Conservation (phyloP, 2,797 vertebrate species). For the Sebastes hubbsi region DNA sequence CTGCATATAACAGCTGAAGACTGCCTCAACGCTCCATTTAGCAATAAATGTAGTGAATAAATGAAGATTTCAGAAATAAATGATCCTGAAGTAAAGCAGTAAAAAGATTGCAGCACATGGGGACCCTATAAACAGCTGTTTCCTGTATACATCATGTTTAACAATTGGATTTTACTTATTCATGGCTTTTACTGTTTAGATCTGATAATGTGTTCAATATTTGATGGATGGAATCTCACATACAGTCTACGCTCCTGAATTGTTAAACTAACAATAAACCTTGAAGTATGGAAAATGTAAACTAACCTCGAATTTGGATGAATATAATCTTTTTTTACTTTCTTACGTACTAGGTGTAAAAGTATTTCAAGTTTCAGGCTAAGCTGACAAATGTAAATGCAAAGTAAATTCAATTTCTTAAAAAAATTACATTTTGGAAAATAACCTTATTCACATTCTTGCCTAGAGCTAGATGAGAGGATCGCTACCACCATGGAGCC, state of each 20-base stretch:
- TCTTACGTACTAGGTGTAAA: neutral
- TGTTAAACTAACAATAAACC: conserved; percentile 9
- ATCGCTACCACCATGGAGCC: neutral
- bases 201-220: conserved; percentile 33
- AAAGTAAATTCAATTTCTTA: neutral
- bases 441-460: neutral
- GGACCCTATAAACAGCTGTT: neutral
- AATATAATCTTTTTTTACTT: neutral
- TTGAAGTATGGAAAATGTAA: neutral
- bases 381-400: neutral
- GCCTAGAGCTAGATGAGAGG: neutral
- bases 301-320: neutral
- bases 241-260: conserved; percentile 17
- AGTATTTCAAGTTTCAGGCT: neutral
- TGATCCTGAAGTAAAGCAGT: neutral
- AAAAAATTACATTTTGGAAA: neutral
- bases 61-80: neutral
- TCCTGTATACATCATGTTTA: neutral
- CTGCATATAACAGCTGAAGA: conserved; percentile 27
- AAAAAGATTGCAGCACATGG: neutral
- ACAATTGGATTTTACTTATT: conserved; percentile 27
- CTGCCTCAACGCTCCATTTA: neutral
- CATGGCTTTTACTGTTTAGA: conserved; percentile 3
- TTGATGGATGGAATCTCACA: conserved; percentile 24
- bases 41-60: neutral